These are phyloP conservation scores for Carassius auratus DNA, from an alignment of 2,113 vertebrate species.

Conservation along the genomic window DNA sequence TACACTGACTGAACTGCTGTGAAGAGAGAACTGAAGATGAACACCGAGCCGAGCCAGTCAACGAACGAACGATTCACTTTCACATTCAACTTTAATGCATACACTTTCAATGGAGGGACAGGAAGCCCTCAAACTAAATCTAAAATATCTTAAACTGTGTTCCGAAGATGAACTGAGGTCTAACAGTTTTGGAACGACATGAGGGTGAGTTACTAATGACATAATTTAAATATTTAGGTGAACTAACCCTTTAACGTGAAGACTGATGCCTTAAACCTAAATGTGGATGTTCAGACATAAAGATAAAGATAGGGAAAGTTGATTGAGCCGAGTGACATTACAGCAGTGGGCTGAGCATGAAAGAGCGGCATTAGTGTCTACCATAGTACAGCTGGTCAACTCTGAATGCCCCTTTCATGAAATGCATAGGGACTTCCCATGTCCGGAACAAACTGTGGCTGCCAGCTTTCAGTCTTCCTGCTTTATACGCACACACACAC, in stretches of 20 bases:
- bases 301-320: neutral
- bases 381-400: constrained; percentile 32
- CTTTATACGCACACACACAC: neutral
- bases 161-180: no score
- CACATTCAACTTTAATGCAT: no score
- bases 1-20: no score
- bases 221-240: no score
- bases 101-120: no score
- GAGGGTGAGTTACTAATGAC: no score
- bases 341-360: neutral
- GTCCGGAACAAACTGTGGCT: constrained; percentile 50
- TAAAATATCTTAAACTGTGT: no score
- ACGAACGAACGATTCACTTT: no score
- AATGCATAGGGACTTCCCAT: constrained; percentile 25
- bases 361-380: neutral
- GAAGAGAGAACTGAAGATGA: no score
- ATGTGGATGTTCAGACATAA: neutral
- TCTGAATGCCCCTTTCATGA: constrained; percentile 53
- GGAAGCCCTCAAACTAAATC: no score
- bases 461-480: constrained; percentile 48
- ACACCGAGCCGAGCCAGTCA: no score
- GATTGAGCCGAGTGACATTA: neutral
- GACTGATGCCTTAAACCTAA: neutral
- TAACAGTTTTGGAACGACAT: no score
- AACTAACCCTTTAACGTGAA: neutral